Conservation (phyloP, 2,888 invertebrate species). For the Teleiodes luculella region DNA sequence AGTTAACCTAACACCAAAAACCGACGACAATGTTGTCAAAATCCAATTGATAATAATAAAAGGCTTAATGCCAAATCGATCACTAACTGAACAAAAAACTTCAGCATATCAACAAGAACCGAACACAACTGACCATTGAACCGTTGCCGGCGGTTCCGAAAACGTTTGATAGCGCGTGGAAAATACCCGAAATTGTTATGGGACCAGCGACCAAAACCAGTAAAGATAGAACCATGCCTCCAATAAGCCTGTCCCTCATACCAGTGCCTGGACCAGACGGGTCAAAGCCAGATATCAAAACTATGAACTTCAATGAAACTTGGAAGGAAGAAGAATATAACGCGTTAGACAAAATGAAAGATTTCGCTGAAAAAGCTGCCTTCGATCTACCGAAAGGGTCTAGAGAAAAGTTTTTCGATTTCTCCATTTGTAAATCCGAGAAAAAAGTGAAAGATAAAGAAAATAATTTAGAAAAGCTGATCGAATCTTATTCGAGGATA, state of each 20-base stretch:
- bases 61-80: slow-evolving; percentile 23
- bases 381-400: slow-evolving; percentile 63
- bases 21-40: slow-evolving; percentile 72
- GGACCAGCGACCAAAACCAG: slow-evolving; percentile 50
- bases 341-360: slow-evolving; percentile 73
- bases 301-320: slow-evolving; percentile 51
- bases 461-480: slow-evolving; percentile 62
- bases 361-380: slow-evolving; percentile 71
- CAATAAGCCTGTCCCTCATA: slow-evolving; percentile 69
- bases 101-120: slow-evolving; percentile 76
- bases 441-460: slow-evolving; percentile 51
- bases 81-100: slow-evolving; percentile 37
- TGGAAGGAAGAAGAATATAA: slow-evolving; percentile 70
- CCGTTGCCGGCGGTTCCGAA: slow-evolving; percentile 54
- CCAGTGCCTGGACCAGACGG: slow-evolving; percentile 65
- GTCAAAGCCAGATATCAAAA: slow-evolving; percentile 54
- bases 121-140: slow-evolving; percentile 72
- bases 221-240: slow-evolving; percentile 66
- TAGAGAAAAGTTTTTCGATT: slow-evolving; percentile 55
- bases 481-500: slow-evolving; percentile 70
- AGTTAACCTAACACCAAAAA: slow-evolving; percentile 27
- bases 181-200: slow-evolving; percentile 59
- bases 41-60: slow-evolving; percentile 77
- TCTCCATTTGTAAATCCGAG: slow-evolving; percentile 47
- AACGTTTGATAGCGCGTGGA: slow-evolving; percentile 53